phyloP scores from a whole-genome alignment of 2,888 invertebrate species.

The Agrotis exclamationis region DNA sequence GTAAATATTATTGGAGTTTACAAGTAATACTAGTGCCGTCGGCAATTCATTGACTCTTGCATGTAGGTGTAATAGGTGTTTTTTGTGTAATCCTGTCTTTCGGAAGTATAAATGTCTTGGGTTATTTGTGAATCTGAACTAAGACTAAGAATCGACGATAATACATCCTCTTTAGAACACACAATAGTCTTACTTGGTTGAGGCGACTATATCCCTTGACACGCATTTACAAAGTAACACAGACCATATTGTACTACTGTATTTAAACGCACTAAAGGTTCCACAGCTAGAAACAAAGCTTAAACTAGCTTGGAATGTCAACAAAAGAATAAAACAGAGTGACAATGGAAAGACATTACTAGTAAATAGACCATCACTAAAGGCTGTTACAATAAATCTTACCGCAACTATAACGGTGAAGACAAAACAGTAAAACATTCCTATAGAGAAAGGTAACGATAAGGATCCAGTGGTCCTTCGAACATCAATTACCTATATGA shows the following conservation, averaged over 20 bases:
- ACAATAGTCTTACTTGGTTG: not conserved
- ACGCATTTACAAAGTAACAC: not conserved
- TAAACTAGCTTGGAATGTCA: conserved; percentile 9
- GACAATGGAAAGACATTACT: conserved; percentile 32
- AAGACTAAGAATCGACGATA: not conserved
- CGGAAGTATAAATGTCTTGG: too few relatives aligned
- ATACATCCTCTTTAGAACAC: conserved; percentile 3
- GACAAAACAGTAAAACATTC: conserved; percentile 33
- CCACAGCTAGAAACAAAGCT: not conserved
- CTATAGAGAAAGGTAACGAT: conserved; percentile 39
- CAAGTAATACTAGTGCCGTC: too few relatives aligned
- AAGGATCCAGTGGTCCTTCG: conserved; percentile 44
- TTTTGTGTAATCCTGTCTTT: too few relatives aligned
- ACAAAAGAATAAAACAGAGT: conserved; percentile 24
- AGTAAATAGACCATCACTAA: conserved; percentile 50
- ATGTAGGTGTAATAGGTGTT: too few relatives aligned
- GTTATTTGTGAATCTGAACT: not conserved
- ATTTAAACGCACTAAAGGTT: not conserved
- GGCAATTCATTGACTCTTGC: not conserved
- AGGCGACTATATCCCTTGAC: conserved; percentile 5
- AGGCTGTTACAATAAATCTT: conserved; percentile 28
- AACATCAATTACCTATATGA: conserved; percentile 48
- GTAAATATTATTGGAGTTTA: too few relatives aligned
- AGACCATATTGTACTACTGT: conserved; percentile 4
- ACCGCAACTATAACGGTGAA: conserved; percentile 23